These are phyloP conservation scores for Orthosia incerta DNA, from an alignment of 2,888 invertebrate genomes.

Conservation along the genomic window DNA sequence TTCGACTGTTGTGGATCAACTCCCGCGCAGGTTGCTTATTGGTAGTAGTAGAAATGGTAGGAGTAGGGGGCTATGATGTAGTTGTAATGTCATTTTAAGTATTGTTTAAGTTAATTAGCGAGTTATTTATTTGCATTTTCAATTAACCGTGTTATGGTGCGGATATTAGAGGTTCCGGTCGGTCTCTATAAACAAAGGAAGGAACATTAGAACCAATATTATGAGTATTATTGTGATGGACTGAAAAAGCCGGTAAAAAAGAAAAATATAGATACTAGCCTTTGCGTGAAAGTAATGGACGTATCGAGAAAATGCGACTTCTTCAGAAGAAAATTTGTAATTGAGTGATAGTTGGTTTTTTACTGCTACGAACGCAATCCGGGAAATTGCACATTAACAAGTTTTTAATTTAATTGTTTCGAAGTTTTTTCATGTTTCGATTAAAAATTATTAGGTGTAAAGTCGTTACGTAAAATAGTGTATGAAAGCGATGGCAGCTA, in stretches of 20 bases:
- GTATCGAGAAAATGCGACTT: constrained; percentile 1
- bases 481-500: neutral
- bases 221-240: neutral
- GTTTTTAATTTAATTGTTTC: neutral
- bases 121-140: constrained; percentile 15
- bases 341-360: neutral
- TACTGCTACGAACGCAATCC: too few relatives aligned
- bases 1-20: constrained; percentile 75
- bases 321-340: neutral
- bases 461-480: neutral
- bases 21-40: constrained; percentile 75
- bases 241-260: neutral
- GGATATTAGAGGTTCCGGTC: too few relatives aligned
- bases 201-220: neutral
- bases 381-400: too few relatives aligned
- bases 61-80: constrained; percentile 62
- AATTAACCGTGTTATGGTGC: neutral
- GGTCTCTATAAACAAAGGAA: too few relatives aligned
- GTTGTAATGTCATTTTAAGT: constrained; percentile 24
- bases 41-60: constrained; percentile 77
- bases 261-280: neutral
- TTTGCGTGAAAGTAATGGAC: neutral
- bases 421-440: constrained; percentile 1
- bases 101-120: constrained; percentile 1
- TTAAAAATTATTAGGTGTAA: constrained; percentile 3